Base-by-base conservation (phyloP, 30 jellyfish, hydroid and myxozoan species). In the Pelagia noctiluca region DNA sequence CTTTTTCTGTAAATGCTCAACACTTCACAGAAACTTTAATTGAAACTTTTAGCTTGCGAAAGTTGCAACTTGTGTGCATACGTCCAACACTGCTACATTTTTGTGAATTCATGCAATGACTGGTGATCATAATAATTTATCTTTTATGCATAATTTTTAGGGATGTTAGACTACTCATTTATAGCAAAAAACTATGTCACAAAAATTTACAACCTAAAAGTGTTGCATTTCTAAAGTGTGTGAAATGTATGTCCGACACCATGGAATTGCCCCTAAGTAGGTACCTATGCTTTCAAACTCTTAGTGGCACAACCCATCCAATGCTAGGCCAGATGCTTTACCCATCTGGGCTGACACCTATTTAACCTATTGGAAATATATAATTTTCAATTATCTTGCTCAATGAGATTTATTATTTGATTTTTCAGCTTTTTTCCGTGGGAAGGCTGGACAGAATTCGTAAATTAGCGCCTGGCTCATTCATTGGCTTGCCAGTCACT, bases 401-500 rank as follows among this genome's bases (percentile, higher is more conserved):
- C 31, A 68, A 33, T 68, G 5, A 3, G 18, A 0, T 21, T 37
- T n/a, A 7, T 63, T 42, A 23, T 49, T 18, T 71, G 28, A 28
- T 50, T 18, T 65, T 67, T 21, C 34, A 87, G 96, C 64, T 87
- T 0, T 87, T 22, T 77, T 87, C 96, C 19, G 2, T 71, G 25
- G 63, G 47, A 35, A 54, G 32, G 48, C 87, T 93, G 88, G 94
- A 93, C 50, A 75, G 93, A 74, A 75, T 86, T 0, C 96, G 98
- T 7, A 81, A 81, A 68, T 70, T 93, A 34, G 61, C 53, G 47
- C 90, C 96, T 35, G 95, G 97, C 30, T 82, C 94, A 19, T 60
- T 71, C 52, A 65, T 78, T 72, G 95, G 94, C 26, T 84, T 93
- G 13, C 98, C 98, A 16, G 61, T 93, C 29, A 76, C 91, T 0